A percentile compares a stretch with the other conserved stretches of the same genome.
Conservation (phyloP, 64 coral and sea anemone species). For the Pachyseris speciosa region DNA sequence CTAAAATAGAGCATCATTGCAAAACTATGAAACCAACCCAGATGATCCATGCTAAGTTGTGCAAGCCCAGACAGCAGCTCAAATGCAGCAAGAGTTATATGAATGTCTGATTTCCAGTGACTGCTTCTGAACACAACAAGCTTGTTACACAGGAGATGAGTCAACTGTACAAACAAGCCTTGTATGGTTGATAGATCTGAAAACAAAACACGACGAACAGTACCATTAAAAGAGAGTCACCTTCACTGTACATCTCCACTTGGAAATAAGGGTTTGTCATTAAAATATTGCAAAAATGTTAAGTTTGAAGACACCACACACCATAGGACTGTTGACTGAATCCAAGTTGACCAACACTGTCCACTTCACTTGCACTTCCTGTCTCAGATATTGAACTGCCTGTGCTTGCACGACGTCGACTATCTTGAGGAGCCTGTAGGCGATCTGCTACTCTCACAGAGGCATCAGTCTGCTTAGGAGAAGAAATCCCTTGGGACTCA, state of each 20-base stretch:
- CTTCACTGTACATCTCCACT: too few relatives aligned
- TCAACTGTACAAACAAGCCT: slow-evolving; percentile 92
- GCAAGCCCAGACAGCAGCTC: slow-evolving; percentile 88
- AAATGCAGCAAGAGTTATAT: slow-evolving; percentile 91
- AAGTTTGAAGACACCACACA: neutral
- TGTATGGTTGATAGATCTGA: slow-evolving; percentile 72
- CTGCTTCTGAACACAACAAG: slow-evolving; percentile 90
- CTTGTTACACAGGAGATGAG: slow-evolving; percentile 89
- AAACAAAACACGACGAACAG: neutral
- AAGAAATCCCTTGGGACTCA: slow-evolving; percentile 55
- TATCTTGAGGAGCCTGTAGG: slow-evolving; percentile 6
- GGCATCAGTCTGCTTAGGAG: neutral
- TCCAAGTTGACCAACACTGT: slow-evolving; percentile 60
- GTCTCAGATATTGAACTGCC: slow-evolving; percentile 73
- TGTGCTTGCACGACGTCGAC: slow-evolving; percentile 67
- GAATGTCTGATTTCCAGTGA: slow-evolving; percentile 92
- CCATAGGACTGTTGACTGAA: slow-evolving; percentile 75
- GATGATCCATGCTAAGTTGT: slow-evolving; percentile 72
- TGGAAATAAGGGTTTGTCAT: too few relatives aligned
- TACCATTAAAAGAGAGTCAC: too few relatives aligned
- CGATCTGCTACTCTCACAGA: neutral
- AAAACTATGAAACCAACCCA: slow-evolving; percentile 85
- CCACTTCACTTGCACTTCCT: slow-evolving; percentile 37
- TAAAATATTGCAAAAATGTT: too few relatives aligned
- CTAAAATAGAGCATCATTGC: too few relatives aligned